Conservation (phyloP, 2,888 invertebrate genomes). For the Chelonus formosanus region DNA sequence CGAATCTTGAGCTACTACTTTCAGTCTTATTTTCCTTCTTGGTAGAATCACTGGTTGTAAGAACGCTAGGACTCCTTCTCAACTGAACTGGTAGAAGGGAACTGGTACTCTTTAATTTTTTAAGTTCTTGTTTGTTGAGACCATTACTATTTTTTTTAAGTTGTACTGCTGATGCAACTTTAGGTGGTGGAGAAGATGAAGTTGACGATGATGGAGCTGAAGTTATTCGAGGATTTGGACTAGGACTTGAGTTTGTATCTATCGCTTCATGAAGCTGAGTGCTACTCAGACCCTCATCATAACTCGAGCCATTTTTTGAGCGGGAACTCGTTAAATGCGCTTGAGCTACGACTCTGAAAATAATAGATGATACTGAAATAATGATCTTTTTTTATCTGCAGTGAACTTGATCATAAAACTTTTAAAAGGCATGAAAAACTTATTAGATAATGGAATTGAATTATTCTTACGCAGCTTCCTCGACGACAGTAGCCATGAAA, state of each 20-base stretch:
- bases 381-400: too few relatives aligned
- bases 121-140: conserved; percentile 56
- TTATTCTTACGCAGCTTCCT: conserved; percentile 80
- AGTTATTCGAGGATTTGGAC: conserved; percentile 56
- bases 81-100: conserved; percentile 57
- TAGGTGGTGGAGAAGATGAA: conserved; percentile 54
- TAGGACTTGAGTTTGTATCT: conserved; percentile 59
- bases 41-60: conserved; percentile 64
- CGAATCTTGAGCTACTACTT: conserved; percentile 79
- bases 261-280: conserved; percentile 53
- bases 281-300: conserved; percentile 56
- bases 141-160: conserved; percentile 57
- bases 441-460: neutral
- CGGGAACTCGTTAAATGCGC: conserved; percentile 52
- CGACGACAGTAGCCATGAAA: conserved; percentile 87
- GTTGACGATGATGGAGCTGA: conserved; percentile 62
- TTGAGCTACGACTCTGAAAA: conserved; percentile 60
- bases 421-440: neutral
- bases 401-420: neutral
- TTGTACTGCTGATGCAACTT: conserved; percentile 40
- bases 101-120: conserved; percentile 55
- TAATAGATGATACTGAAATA: neutral
- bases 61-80: conserved; percentile 53
- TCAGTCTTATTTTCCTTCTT: conserved; percentile 77
- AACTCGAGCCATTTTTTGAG: conserved; percentile 57